Evolutionary conservation across 2,797 vertebrate genomes (phyloP).

Genomic region (Buceros bicornis): DNA sequence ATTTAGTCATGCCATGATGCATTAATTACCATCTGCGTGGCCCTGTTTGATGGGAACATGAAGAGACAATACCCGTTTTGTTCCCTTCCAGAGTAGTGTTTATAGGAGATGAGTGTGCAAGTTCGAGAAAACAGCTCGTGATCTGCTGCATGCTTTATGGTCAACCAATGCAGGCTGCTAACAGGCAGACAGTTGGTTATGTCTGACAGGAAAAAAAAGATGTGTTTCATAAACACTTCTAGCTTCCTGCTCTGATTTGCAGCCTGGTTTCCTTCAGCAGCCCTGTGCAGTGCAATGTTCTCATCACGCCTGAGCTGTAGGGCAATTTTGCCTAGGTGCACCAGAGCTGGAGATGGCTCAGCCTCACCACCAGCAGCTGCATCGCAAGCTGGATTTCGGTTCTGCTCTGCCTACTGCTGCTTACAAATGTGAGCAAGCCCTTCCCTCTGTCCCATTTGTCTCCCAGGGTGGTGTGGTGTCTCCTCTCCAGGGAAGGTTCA

Average conservation of each 20-base stretch:
- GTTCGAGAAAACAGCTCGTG: not conserved
- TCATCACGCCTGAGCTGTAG: not conserved
- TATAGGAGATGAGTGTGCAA: not conserved
- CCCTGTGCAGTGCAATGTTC: accelerated
- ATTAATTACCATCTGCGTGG: slow-evolving; percentile 53
- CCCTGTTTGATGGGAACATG: slow-evolving; percentile 30
- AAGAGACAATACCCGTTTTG: slow-evolving; percentile 34
- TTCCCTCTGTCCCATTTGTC: not conserved
- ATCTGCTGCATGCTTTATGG: not conserved
- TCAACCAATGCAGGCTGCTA: not conserved
- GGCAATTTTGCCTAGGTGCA: not conserved
- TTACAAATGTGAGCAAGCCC: not conserved
- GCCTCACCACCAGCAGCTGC: not conserved
- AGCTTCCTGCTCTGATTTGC: not conserved
- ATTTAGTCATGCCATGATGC: not conserved
- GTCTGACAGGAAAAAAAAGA: not conserved
- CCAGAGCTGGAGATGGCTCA: not conserved
- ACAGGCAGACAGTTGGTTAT: not conserved
- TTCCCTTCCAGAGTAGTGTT: not conserved
- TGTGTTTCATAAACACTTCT: not conserved
- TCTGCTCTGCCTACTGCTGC: not conserved
- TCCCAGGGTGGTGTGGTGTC: not conserved
- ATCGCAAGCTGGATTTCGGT: not conserved
- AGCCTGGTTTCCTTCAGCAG: not conserved
- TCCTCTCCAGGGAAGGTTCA: not conserved